Evolutionary conservation across 35 echinoderm and acorn worm genomes (phyloP), one percentile per base, ranked within the genome.

Genomic region (Patiria miniata): DNA sequence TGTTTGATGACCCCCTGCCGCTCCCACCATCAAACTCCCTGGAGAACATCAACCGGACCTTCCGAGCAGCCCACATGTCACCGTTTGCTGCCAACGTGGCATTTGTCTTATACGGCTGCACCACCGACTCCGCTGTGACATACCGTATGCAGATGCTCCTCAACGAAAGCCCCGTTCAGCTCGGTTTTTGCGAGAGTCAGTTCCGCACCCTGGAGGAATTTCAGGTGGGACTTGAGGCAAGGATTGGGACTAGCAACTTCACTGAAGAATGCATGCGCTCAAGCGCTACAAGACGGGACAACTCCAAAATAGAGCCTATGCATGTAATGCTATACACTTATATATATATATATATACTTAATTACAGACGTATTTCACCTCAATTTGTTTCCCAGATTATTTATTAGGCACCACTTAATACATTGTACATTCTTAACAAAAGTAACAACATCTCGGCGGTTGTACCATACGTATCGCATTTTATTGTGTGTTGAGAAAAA

Each of bases 21-120:
- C 83, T 83, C 7, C 34, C 29, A 15, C 65, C 89, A 18, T 59
- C 83, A 16, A 86, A 61, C 81, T 91, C 79, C 44, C 51, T 37
- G 23, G 37, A 37, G 36, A 33, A 91, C n/a, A 47, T 78, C 2
- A 17, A 80, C n/a, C 83, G 89, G 83, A 26, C 44, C 2, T 91
- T 79, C 21, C 83, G 83, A 9, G 23, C 77, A 6, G 51, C 44
- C 1, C 26, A 76, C 16, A 86, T 91, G 26, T 21, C 76, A 16
- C 89, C 89, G 0, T 91, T 86, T 29, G 83, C 89, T 9, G 76
- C 39, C 5, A 91, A 91, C 29, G 28, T 91, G 18, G 83, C 29
- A 10, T 85, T 86, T 40, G 56, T 73, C 0, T n/a, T 91, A 26
- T 91, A 86, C 78, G 30, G 56, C 8, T 91, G 89, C 53, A 37